Percentiles rank a stretch among this genome's conserved stretches.
These are phyloP conservation scores for Pyrocephalus nanus DNA, from an alignment of 2,797 vertebrate genomes.

Conservation along the genomic window DNA sequence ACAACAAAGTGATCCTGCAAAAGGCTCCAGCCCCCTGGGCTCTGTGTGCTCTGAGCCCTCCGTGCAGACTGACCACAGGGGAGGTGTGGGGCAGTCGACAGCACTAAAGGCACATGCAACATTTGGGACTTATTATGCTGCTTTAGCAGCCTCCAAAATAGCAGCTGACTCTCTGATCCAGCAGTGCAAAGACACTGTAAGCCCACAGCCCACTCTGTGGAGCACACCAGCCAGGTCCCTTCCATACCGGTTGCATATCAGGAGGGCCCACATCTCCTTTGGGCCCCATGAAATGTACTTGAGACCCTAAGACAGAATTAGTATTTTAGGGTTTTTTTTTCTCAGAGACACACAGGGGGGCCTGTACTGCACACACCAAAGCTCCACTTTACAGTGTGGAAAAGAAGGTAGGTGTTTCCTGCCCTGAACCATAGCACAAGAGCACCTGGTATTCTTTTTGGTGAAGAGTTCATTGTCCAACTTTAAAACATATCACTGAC, in stretches of 20 bases:
- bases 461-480: not conserved
- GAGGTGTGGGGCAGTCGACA: rapidly evolving
- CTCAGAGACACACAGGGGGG: not conserved
- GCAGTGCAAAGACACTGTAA: not conserved
- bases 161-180: not conserved
- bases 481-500: not conserved
- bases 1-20: not conserved
- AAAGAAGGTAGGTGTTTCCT: not conserved
- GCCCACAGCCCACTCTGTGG: not conserved
- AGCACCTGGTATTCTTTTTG: not conserved
- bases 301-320: not conserved
- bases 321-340: not conserved
- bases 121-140: not conserved
- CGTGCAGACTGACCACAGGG: not conserved
- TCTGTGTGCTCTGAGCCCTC: not conserved
- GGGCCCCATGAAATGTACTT: not conserved
- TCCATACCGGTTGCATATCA: not conserved
- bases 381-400: not conserved
- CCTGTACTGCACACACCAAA: not conserved
- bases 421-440: not conserved
- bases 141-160: not conserved
- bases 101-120: not conserved
- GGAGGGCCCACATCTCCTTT: not conserved
- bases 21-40: not conserved
- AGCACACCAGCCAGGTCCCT: not conserved